Conservation (phyloP, 2,888 invertebrate species). For the Drosophila colorata region DNA sequence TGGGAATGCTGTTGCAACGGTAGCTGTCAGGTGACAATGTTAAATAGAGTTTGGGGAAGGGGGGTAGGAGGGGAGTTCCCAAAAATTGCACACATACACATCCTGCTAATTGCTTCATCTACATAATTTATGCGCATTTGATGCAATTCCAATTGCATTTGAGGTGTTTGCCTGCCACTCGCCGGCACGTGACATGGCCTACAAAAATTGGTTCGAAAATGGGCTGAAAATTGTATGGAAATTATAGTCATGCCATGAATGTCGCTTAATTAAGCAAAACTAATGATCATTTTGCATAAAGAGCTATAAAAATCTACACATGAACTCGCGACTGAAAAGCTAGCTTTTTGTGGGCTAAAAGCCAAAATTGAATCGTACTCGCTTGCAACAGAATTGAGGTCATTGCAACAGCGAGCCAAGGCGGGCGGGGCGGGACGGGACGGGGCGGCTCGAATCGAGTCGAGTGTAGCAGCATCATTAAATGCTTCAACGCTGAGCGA, state of each 20-base stretch:
- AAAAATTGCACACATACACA: constrained; percentile 33
- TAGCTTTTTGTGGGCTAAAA: constrained; percentile 12
- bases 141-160: constrained; percentile 71
- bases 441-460: too few relatives aligned
- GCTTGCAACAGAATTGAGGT: constrained; percentile 32
- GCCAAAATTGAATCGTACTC: constrained; percentile 22
- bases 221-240: constrained; percentile 31
- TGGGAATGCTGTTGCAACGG: constrained; percentile 51
- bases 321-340: constrained; percentile 17
- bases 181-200: constrained; percentile 18
- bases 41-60: constrained; percentile 19
- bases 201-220: constrained; percentile 26
- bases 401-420: constrained; percentile 13
- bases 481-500: constrained; percentile 46
- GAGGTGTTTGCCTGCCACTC: constrained; percentile 51
- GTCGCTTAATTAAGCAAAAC: constrained; percentile 66
- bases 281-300: constrained; percentile 64
- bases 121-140: constrained; percentile 72
- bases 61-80: not conserved
- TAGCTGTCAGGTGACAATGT: constrained; percentile 57
- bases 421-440: too few relatives aligned
- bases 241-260: constrained; percentile 47
- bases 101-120: constrained; percentile 75
- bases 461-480: constrained; percentile 35
- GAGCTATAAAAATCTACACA: constrained; percentile 53